Evolutionary conservation across 2,113 vertebrate genomes (phyloP), one percentile per base, ranked within the genome.

Genomic region (Myiopsitta monachus): DNA sequence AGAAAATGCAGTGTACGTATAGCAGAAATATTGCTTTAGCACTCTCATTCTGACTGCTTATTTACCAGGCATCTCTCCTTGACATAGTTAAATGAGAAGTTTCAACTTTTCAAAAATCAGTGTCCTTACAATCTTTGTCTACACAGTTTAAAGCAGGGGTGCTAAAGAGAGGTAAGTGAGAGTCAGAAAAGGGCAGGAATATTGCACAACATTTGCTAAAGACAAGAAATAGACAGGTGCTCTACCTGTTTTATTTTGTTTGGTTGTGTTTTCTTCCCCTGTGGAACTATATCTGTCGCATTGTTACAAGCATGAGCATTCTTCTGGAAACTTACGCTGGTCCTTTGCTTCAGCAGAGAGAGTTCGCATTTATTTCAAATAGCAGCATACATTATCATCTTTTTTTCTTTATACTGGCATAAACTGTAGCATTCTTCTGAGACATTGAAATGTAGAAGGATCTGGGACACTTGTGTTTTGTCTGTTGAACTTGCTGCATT

Each of bases 401-500:
- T 46, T 94, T 91, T 92, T 83, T 70, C 44, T 94, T 87, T 81
- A 28, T 77, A 43, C 12, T 67, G 82, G 18, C 49, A 93, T 46
- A 86, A 93, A 83, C 38, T 31, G 7, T 27, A 75, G 22, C 36
- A 74, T 88, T 83, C 80, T 91, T 96, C 38, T 76, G 83, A 86
- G 83, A 63, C 68, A 66, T 0, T 54, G 51, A 82, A 82, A 82
- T 44, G 18, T 43, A 54, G 67, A 76, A 88, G 46, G 38, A 86
- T 76, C 82, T 85, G 55, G 82, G 72, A 59, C 82, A 54, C 36
- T 80, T 66, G 14, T 69, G 19, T 26, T 74, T 77, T 89, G 10
- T 80, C 85, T 93, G 3, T 93, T 94, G 82, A 94, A 93, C 72
- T 68, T 51, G 31, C 61, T 91, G 28, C 68, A 39, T 77, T 93